Percentiles rank a stretch among this genome's conserved stretches.
These are phyloP conservation scores for Brachyptera putata DNA, from an alignment of 2,888 invertebrate genomes.

Conservation along the genomic window DNA sequence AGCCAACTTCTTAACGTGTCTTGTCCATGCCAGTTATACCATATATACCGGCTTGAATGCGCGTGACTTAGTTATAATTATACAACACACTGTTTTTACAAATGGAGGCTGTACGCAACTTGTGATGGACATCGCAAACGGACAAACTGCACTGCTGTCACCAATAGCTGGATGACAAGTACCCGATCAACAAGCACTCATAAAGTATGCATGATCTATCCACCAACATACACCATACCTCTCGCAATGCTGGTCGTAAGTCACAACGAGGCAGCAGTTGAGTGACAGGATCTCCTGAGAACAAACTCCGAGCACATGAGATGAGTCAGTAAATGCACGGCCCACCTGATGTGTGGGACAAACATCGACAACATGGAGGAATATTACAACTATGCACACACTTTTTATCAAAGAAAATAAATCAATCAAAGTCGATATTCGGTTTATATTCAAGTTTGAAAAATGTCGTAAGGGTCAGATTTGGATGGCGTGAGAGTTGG, in stretches of 20 bases:
- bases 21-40: background rate
- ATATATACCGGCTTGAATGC: conserved; percentile 1
- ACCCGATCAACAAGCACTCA: conserved; percentile 7
- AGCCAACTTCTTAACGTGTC: conserved; percentile 2
- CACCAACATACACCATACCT: background rate
- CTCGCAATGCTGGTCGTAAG: background rate
- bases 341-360: conserved; percentile 11
- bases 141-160: conserved; percentile 2
- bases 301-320: background rate
- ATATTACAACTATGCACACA: background rate
- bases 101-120: background rate
- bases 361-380: conserved; percentile 2
- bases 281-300: conserved; percentile 2
- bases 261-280: background rate
- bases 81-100: background rate
- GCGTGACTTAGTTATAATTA: conserved; percentile 10
- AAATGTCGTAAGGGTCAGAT: background rate
- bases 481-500: conserved; percentile 7
- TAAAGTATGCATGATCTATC: conserved; percentile 18
- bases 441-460: conserved; percentile 5
- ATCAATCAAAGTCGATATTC: conserved; percentile 6
- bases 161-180: background rate
- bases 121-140: background rate
- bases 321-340: conserved; percentile 5
- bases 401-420: background rate